Base-by-base conservation (phyloP, 1,140 invertebrate species). In the Lamellibrachia luymesi region DNA sequence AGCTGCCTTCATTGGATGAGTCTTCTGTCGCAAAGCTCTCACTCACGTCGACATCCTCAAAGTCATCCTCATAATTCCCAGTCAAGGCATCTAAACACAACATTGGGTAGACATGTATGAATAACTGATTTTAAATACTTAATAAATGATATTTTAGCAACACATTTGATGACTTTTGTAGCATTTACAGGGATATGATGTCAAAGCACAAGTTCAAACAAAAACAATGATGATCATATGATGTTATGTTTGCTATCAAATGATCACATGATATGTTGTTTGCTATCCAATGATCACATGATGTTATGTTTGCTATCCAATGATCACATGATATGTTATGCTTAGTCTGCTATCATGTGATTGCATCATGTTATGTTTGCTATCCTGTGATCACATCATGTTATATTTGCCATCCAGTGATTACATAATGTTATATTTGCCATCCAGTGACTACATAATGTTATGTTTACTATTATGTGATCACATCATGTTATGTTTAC, bases 1-100 rank as follows among this genome's bases (percentile, higher is more conserved):
- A 51, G 8, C 92, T 51, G 50, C 27, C 52, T 50, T 38, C 38
- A 91, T 25, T n/a, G 17, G 49, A 80, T 22, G 64, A 80, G 8
- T 52, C 92, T 92, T 80, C 6, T 80, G 13, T 80, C 0, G 64
- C 64, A 80, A 80, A 80, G 64, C 64, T 80, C 64, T 80, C 64
- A 17, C 64, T 80, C 64, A 80, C 25, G 64, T 8, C 92, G 17
- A 51, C 17, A 92, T 94, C 93, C 93, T 96, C 95, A 95, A 96
- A 96, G 93, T 96, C 95, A 92, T 96, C 95, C 91, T 94, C 94
- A 94, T 96, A 96, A 91, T 94, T 95, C 7, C 95, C 95, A 51
- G 95, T 95, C 90, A 95, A 92, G 10, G 93, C 93, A 51, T 92
- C 94, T 94, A 91, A 51, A 92, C 92, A 89, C 89, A 64, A 93